Evolutionary conservation across 37 sponge, comb jelly and placozoan species (phyloP), one percentile per base, ranked within the genome.

Genomic region (Lycopodina hypogea): DNA sequence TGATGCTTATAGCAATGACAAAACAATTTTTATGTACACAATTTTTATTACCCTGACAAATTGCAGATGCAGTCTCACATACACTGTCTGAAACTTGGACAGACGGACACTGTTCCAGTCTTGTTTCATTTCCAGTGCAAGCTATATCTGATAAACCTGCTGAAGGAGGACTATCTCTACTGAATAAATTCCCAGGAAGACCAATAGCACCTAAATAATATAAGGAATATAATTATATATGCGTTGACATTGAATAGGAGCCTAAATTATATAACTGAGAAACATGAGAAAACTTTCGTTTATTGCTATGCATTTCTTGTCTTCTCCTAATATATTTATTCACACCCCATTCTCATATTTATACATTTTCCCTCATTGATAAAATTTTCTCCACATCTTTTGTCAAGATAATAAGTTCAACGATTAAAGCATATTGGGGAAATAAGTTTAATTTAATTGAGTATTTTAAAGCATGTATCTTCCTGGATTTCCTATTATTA

Each of bases 91-190:
- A 23, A n/a, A 18, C 42, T 19, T 12, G 19, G 29, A 39, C 71
- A 35, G 59, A 55, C 1, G 23, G 18, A 61, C 81, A 81, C 18
- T 72, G 34, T 3, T 28, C 26, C 0, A 81, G 33, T 7, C 42
- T 38, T 26, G 45, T 72, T 50, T 81, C 81, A n/a, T 61, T 36
- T 63, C 81, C 81, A 45, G 81, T 28, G 59, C 81, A 78, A 11
- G 21, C 19, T 18, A 78, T 67, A 78, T 34, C 45, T 21, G 52
- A 62, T 19, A 65, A 26, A 45, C 74, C 74, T 53, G 74, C 39
- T 23, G 4, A 4, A 42, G 42, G 34, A 32, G 21, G 68, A 32
- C 30, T 67, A 17, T 37, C 30, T 3, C 1, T 30, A 22, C 71
- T 70, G 71, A 48, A 40, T 22, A 70, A 38, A n/a, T 17, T 65